Evolutionary conservation across 2,888 invertebrate genomes (phyloP).

Genomic region (Litoditis marina): DNA sequence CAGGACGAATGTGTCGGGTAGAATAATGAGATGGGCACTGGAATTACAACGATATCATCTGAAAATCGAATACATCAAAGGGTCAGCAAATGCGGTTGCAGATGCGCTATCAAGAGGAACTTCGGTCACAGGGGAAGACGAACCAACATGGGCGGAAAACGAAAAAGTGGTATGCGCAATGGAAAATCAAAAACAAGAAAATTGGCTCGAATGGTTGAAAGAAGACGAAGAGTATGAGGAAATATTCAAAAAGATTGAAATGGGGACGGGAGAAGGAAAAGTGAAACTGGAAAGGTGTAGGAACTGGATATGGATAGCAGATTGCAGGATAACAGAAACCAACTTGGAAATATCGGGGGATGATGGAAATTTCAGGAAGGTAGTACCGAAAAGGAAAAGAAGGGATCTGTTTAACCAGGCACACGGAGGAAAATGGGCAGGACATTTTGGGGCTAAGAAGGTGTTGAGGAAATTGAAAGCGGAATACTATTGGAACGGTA

Average conservation of each 20-base stretch:
- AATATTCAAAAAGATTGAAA: neutral
- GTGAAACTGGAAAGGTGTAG: no score
- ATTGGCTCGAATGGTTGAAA: constrained; percentile 1
- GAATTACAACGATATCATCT: constrained; percentile 4
- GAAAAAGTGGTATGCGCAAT: neutral
- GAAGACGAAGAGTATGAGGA: constrained; percentile 6
- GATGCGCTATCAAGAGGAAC: constrained; percentile 20
- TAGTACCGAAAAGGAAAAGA: constrained; percentile 16
- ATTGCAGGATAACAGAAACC: neutral
- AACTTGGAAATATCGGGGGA: neutral
- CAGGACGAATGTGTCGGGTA: neutral
- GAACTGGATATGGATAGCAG: no score
- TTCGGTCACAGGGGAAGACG: neutral
- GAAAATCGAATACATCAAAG: constrained; percentile 13
- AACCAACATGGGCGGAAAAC: neutral
- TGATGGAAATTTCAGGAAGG: neutral
- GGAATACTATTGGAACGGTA: constrained; percentile 17
- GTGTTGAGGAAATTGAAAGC: constrained; percentile 5
- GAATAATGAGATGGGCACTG: constrained; percentile 16
- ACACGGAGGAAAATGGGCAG: constrained; percentile 12
- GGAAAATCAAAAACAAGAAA: neutral
- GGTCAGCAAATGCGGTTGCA: constrained; percentile 12
- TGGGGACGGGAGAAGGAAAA: no score
- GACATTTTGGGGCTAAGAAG: constrained; percentile 9
- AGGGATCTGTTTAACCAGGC: constrained; percentile 16